Percentiles rank a stretch among this genome's conserved stretches.
phyloP scores from a whole-genome alignment of 2,888 invertebrate genomes.

The Dasysyrphus albostriatus region DNA sequence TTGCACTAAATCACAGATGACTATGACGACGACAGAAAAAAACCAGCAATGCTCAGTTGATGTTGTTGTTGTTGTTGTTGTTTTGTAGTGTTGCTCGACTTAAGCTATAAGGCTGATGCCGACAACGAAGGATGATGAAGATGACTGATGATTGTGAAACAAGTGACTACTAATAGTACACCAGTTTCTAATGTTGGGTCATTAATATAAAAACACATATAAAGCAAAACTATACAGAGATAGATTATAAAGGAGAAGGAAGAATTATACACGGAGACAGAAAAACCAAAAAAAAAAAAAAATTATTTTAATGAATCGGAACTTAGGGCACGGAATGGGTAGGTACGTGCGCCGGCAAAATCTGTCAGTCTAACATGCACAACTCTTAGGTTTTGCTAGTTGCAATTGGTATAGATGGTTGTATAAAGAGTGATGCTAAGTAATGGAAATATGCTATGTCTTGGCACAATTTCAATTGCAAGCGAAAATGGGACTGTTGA shows the following conservation, averaged over 20 bases:
- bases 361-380: conserved; percentile 9
- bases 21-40: conserved; percentile 46
- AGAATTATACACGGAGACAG: conserved; percentile 9
- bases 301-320: conserved; percentile 58
- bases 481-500: conserved; percentile 16
- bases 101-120: not conserved
- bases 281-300: conserved; percentile 3
- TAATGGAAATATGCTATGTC: not conserved
- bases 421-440: not conserved
- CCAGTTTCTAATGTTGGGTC: conserved; percentile 59
- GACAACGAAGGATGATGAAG: conserved; percentile 47
- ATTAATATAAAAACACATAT: conserved; percentile 53
- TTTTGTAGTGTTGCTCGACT: not conserved
- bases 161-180: conserved; percentile 68
- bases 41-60: conserved; percentile 1
- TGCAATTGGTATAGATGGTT: not conserved
- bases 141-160: conserved; percentile 70
- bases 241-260: not conserved
- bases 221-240: not conserved
- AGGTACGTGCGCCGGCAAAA: not conserved
- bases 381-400: not conserved
- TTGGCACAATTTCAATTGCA: conserved; percentile 15
- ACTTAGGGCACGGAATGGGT: conserved; percentile 18
- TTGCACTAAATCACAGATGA: conserved; percentile 62
- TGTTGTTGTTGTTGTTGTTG: not conserved